Evolutionary conservation across 1,140 invertebrate genomes (phyloP), one percentile per base, ranked within the genome.

Genomic region (Alviniconcha marisindica): DNA sequence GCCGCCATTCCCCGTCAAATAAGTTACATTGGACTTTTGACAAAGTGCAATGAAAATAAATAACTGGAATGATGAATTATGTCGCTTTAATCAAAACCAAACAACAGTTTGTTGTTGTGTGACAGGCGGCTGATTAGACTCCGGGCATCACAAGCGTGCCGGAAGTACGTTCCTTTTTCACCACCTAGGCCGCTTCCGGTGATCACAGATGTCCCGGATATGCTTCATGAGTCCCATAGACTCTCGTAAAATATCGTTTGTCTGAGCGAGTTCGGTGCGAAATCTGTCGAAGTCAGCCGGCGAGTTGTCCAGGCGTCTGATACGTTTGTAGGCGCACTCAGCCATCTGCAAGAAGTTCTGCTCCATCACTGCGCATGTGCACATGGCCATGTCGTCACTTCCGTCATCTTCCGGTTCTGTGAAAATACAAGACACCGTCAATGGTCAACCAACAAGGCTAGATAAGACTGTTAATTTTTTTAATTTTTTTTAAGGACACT

Each of bases 311-410:
- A 86, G 74, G 18, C 88, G 84, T 21, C 87, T 83, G 21, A 89
- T 88, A 24, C 87, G 85, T 73, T 86, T 88, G 76, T 89, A 89
- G 0, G 88, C 88, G 33, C 84, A 82, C 60, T 88, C 86, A 1
- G 88, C 88, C 88, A 89, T 87, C 73, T 88, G 83, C 66, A 89
- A 76, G 44, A 87, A 87, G 74, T 89, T 82, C 54, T 79, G 84
- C 56, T 88, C 88, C 84, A 89, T 87, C 69, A 84, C 63, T 28
- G 87, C 83, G 79, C 88, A 89, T 79, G 88, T 84, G 82, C 88
- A 89, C 51, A 66, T 28, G 12, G 78, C 36, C 3, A 48, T 31
- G 36, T 40, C 78, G 24, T 80, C 78, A 44, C 31, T 66, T 40
- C 42, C 78, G 56, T 66, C 60, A 15, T 40, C 38, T 3, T 44